phyloP scores from a whole-genome alignment of 2,888 invertebrate species.

The Ellobium chinense region DNA sequence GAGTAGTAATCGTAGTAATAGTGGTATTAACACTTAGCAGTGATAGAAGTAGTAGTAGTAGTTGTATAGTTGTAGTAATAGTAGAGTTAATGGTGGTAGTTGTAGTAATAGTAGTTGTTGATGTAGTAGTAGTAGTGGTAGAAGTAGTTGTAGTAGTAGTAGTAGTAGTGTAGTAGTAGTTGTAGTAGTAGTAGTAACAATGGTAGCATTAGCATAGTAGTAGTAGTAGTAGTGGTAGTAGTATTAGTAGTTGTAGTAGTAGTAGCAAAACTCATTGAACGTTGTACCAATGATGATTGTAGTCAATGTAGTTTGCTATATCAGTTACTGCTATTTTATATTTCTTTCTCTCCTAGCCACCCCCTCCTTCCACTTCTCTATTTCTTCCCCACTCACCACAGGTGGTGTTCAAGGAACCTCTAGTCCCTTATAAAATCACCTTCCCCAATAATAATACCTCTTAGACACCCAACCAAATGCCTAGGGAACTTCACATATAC shows the following conservation, averaged over 20 bases:
- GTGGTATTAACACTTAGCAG: too few species aligned
- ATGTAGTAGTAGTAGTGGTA: neutral
- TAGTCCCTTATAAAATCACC: too few species aligned
- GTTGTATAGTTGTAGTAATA: neutral
- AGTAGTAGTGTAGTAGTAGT: constrained; percentile 5
- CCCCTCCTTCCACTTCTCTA: constrained; percentile 22
- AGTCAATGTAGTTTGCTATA: neutral
- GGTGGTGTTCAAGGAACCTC: too few species aligned
- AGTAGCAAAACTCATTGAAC: too few species aligned
- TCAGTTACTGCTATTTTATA: neutral
- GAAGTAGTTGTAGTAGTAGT: neutral
- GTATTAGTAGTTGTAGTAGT: too few species aligned
- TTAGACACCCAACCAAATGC: too few species aligned
- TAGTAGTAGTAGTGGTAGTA: too few species aligned
- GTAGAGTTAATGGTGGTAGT: neutral
- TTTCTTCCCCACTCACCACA: neutral
- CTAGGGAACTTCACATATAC: too few species aligned
- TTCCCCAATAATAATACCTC: too few species aligned
- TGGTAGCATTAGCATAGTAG: neutral
- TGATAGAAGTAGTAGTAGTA: neutral
- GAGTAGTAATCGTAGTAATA: neutral
- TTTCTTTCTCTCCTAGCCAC: neutral
- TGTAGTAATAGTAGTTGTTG: neutral
- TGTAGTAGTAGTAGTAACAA: constrained; percentile 5
- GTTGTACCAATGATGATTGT: too few species aligned